Percentiles rank a stretch among this genome's conserved stretches.
These are phyloP conservation scores for Rhorus exstirpatorius DNA, from an alignment of 2,888 invertebrate species.

Conservation along the genomic window DNA sequence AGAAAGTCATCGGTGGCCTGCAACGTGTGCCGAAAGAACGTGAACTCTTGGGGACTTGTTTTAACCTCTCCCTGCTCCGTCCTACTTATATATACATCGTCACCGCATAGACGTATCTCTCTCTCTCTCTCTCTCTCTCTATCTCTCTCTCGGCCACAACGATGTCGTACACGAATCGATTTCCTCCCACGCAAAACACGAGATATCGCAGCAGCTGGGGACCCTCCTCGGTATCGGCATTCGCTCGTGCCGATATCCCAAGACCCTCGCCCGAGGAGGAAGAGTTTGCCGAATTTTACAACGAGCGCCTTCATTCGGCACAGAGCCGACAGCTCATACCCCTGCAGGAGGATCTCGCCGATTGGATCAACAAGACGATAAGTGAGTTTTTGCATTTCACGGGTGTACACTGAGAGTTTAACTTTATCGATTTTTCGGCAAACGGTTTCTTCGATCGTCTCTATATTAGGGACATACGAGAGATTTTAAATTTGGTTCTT, in stretches of 20 bases:
- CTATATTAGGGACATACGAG: no score
- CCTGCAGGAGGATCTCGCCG: conserved; percentile 94
- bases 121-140: conserved; percentile 4
- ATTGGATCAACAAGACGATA: conserved; percentile 95
- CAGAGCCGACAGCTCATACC: conserved; percentile 94
- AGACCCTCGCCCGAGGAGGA: conserved; percentile 87
- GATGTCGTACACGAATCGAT: conserved; percentile 85
- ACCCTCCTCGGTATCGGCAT: conserved; percentile 87
- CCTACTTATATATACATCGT: not conserved
- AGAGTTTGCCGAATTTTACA: conserved; percentile 89
- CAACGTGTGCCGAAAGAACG: conserved; percentile 3
- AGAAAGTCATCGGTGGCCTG: conserved; percentile 24
- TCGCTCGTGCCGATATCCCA: conserved; percentile 82
- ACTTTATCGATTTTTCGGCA: no score
- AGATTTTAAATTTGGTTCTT: no score
- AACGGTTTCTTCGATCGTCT: no score
- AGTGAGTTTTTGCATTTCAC: conserved; percentile 88
- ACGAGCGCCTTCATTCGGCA: conserved; percentile 91
- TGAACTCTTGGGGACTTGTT: conserved; percentile 6
- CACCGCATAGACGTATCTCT: no score
- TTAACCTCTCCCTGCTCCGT: not conserved
- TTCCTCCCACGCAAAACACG: conserved; percentile 83
- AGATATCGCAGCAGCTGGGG: conserved; percentile 88
- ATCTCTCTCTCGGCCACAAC: conserved; percentile 37
- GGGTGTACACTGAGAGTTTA: not conserved